Base-by-base conservation (phyloP, 2,113 vertebrate genomes). In the Sapajus apella region DNA sequence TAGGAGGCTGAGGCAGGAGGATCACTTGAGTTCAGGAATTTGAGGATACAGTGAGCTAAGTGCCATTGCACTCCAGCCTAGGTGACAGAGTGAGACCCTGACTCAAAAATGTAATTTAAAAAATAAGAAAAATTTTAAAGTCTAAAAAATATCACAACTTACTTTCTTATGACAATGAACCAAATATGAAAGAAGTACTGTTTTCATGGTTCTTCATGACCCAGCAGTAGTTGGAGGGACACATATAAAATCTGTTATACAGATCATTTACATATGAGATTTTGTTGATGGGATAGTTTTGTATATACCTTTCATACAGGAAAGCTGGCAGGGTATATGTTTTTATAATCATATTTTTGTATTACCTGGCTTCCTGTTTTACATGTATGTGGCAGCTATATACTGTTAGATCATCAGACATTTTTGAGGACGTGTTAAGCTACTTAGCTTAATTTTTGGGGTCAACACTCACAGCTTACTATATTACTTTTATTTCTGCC, bases 321-420 rank as follows among this genome's bases (percentile, higher is more conserved):
- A 94, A 94, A 97, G 45, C 76, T 50, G 10, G n/a, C 82, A 43
- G 23, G 20, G 6, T 73, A 7, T 72, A 17, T 91, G 45, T 66
- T 83, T 95, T 89, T 79, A 93, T 50, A 43, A 47, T 13, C 35
- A 32, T 20, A 12, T 56, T 90, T 93, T 83, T 94, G 21, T 94
- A 70, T 75, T 37, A 56, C 18, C 5, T 80, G 58, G 27, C 84
- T 88, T 95, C 58, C 27, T 85, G 14, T 52, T 83, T 88, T 86
- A 72, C 52, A 64, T 43, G 4, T 75, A 1, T 17, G 3, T 61
- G 12, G 32, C 17, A 85, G 35, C 87, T 52, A 37, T 81, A 68
- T 30, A 73, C 35, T 27, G 27, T 94, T n/a, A 58, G 43, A 75
- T 84, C 85, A 68, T 52, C 61, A 86, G 2, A 64, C n/a, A 52